Evolutionary conservation across 2,113 vertebrate species (phyloP).

Genomic region (Albula goreensis): DNA sequence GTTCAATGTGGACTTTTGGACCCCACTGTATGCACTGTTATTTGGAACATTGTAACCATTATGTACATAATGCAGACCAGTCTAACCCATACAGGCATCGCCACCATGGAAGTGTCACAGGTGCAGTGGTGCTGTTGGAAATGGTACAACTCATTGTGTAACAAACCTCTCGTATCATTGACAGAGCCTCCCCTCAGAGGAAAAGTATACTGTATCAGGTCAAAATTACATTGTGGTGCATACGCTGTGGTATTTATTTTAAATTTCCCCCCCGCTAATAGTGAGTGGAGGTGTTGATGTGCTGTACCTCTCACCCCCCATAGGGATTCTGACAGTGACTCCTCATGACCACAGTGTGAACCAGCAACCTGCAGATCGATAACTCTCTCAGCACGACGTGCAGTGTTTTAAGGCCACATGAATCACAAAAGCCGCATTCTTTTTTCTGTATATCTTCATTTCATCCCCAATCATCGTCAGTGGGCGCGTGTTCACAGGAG

Average conservation of each 20-base stretch:
- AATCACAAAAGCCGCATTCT: background rate
- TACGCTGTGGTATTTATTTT: background rate
- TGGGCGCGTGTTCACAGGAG: background rate
- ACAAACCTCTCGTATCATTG: background rate
- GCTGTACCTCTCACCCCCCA: background rate
- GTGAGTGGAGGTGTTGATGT: background rate
- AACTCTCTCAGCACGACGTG: background rate
- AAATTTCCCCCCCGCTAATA: background rate
- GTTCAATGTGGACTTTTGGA: too few relatives aligned
- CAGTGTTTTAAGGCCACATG: background rate
- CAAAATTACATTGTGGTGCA: background rate
- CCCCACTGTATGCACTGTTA: too few relatives aligned
- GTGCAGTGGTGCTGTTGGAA: too few relatives aligned
- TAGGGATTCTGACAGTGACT: background rate
- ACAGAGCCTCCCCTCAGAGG: background rate
- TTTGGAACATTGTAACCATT: too few relatives aligned
- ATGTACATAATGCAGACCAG: background rate
- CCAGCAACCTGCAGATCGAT: background rate
- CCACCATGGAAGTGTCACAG: too few relatives aligned
- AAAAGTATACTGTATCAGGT: background rate
- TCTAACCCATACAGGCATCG: background rate
- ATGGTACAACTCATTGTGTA: background rate
- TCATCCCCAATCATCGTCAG: background rate
- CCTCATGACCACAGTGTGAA: constrained; percentile 17
- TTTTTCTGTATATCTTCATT: background rate